A percentile compares a stretch with the other conserved stretches of the same genome.
Conservation (phyloP, 2,888 invertebrate genomes). For the Trachelus tabidus region DNA sequence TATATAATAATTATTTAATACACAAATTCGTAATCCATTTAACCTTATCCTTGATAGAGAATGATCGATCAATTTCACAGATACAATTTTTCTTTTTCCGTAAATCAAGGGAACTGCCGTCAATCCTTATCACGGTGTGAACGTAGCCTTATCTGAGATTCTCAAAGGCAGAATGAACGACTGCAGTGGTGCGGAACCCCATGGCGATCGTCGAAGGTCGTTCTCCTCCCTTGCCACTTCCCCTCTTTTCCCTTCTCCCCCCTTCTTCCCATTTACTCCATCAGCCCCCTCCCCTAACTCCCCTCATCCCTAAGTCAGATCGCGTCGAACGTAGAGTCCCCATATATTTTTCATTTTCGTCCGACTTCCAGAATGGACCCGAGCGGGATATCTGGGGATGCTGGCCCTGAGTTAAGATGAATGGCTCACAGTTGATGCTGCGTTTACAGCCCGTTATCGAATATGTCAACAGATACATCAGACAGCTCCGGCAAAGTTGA, state of each 20-base stretch:
- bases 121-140: not conserved
- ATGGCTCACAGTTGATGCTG: slow-evolving; percentile 16
- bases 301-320: not conserved
- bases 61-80: too few species aligned
- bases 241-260: not conserved
- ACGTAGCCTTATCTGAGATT: not conserved
- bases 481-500: not conserved
- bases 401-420: slow-evolving; percentile 12
- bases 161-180: not conserved
- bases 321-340: not conserved
- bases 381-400: not conserved
- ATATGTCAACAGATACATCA: slow-evolving; percentile 17
- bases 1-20: too few species aligned
- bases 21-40: too few species aligned
- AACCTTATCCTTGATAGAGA: too few species aligned
- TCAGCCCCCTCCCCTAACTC: not conserved
- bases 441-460: slow-evolving; percentile 22
- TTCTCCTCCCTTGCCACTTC: not conserved
- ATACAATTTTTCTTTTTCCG: too few species aligned
- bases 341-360: slow-evolving; percentile 2
- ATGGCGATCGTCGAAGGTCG: not conserved
- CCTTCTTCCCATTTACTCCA: not conserved
- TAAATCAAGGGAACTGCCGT: too few species aligned
- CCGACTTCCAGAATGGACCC: not conserved
- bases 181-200: slow-evolving; percentile 6